Evolutionary conservation across 2,797 vertebrate species (phyloP).

Genomic region (Chelidonichthys spinosus): DNA sequence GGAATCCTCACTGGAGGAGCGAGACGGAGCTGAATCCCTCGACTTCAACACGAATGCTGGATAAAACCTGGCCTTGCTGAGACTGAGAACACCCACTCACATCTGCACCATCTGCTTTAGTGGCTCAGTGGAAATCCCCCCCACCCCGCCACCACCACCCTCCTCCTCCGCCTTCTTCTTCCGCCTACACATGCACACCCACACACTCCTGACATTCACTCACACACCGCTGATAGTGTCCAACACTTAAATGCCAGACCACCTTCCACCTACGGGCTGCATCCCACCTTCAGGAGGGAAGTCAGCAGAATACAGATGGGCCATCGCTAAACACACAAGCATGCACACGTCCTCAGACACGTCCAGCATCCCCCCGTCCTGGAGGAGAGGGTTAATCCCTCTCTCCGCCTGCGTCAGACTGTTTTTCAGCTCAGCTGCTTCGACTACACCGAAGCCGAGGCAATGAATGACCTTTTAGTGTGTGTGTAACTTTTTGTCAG

Average conservation of each 20-base stretch:
- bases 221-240: slow-evolving; percentile 63
- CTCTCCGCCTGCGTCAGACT: slow-evolving; percentile 21
- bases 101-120: slow-evolving; percentile 80
- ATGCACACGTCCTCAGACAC: neutral
- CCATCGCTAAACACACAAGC: slow-evolving; percentile 32
- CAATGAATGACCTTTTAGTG: slow-evolving; percentile 66
- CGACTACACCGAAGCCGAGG: slow-evolving; percentile 33
- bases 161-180: slow-evolving; percentile 9
- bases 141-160: neutral
- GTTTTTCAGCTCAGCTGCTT: slow-evolving; percentile 21
- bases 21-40: slow-evolving; percentile 58
- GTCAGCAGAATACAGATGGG: slow-evolving; percentile 68
- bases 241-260: slow-evolving; percentile 77
- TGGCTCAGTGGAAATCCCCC: slow-evolving; percentile 55
- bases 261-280: slow-evolving; percentile 68
- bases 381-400: slow-evolving; percentile 49
- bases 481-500: slow-evolving; percentile 35
- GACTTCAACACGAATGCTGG: slow-evolving; percentile 55
- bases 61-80: slow-evolving; percentile 67
- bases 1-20: slow-evolving; percentile 54
- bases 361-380: slow-evolving; percentile 29
- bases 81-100: slow-evolving; percentile 74
- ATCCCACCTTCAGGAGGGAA: slow-evolving; percentile 50
- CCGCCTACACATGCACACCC: slow-evolving; percentile 41
- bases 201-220: slow-evolving; percentile 52